Percentiles rank a stretch among this genome's conserved stretches.
phyloP scores from a whole-genome alignment of 1,140 invertebrate genomes.

The Drosophila triauraria region DNA sequence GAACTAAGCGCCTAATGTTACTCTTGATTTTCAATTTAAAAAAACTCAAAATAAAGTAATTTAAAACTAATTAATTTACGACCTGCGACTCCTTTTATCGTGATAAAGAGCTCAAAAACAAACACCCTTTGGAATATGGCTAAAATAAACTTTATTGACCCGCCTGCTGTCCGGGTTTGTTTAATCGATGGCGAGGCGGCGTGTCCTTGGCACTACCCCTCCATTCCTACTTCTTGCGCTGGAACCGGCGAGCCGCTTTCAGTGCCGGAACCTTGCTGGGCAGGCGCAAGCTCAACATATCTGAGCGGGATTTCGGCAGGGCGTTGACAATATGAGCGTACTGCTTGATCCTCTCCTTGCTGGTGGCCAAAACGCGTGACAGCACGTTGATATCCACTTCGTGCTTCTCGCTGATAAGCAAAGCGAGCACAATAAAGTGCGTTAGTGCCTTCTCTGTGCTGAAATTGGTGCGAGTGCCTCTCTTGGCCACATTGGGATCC shows the following conservation, averaged over 20 bases:
- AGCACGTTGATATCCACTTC: slow-evolving; percentile 62
- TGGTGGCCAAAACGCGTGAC: slow-evolving; percentile 57
- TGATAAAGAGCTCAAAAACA: not conserved
- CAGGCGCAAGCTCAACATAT: slow-evolving; percentile 60
- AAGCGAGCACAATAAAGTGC: slow-evolving; percentile 76
- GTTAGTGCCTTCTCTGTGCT: slow-evolving; percentile 78
- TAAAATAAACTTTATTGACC: slow-evolving; percentile 46
- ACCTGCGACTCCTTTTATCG: not conserved
- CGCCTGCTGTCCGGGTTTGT: slow-evolving; percentile 38
- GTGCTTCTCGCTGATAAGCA: slow-evolving; percentile 70
- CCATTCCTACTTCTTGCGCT: slow-evolving; percentile 60
- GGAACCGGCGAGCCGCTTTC: slow-evolving; percentile 39
- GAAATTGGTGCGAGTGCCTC: slow-evolving; percentile 61
- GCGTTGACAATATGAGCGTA: slow-evolving; percentile 80
- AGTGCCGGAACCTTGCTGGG: slow-evolving; percentile 69
- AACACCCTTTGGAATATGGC: not conserved
- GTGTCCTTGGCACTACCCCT: slow-evolving; percentile 21
- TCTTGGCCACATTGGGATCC: slow-evolving; percentile 63
- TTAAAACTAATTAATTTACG: slow-evolving; percentile 26
- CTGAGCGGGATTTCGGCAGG: slow-evolving; percentile 56
- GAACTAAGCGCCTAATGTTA: slow-evolving; percentile 50
- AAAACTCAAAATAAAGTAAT: slow-evolving; percentile 48
- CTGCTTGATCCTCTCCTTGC: slow-evolving; percentile 66
- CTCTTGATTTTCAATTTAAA: slow-evolving; percentile 49
- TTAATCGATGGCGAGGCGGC: slow-evolving; percentile 60